Base-by-base conservation (phyloP, 2,888 invertebrate genomes). In the Allophyes oxyacanthae region DNA sequence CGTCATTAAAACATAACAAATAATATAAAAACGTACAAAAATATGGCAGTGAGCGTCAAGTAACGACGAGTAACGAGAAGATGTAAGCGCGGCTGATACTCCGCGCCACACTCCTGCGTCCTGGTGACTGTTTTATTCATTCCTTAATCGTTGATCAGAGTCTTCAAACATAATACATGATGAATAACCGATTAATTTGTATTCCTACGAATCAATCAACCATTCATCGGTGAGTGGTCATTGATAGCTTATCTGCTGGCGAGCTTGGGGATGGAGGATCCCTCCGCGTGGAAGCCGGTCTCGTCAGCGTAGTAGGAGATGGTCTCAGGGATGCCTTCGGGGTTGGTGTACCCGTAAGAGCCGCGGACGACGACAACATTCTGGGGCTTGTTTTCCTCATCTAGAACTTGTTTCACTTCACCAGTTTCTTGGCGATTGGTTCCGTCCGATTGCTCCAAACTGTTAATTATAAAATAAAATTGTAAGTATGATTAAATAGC, bases 271-370 rank as follows among this genome's bases (percentile, higher is more conserved):
- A 96, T 84, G 84, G 96, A 95, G 0, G 92, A 91, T 42, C 96
- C 95, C 46, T 94, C 93, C 1, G 96, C 94, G 64, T 94, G 95
- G 94, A 88, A 96, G 64, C 96, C 96, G 64, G 85, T 94, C 85
- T 96, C 96, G 68, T 96, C 96, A 48, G 96, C 96, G 58, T 78
- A 81, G 88, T 95, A 96, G 46, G 80, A 91, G 69, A 95, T 63
- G 30, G 82, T 79, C 64, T 95, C 94, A 1, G 86, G 83, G n/a
- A 91, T 91, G 64, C 96, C 96, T 1, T 95, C 95, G 0, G 90
- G 85, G 56, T 94, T 89, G 3, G 90, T 87, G 88, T 95, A 96
- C 0, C 93, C 85, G 87, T 91, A 96, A 0, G 92, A 87, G n/a
- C 96, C 96, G 62, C 95, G 95, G 26, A 95, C 95, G 0, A 94